A percentile compares a stretch with the other conserved stretches of the same genome.
phyloP scores from a whole-genome alignment of 2,113 vertebrate genomes.

The Shinisaurus crocodilurus region DNA sequence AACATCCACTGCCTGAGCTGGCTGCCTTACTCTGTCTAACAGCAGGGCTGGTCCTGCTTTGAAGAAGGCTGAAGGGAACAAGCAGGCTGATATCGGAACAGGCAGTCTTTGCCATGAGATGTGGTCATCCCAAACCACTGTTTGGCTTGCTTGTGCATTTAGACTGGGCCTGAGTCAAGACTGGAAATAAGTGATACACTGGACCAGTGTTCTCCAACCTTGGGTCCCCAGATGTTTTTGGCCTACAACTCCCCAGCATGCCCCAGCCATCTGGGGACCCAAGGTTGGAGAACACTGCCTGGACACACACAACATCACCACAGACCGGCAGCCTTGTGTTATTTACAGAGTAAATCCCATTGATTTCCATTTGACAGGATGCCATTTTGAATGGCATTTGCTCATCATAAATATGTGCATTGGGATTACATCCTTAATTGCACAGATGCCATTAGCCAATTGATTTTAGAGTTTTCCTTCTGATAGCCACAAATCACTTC shows the following conservation, averaged over 20 bases:
- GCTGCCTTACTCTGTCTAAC: not conserved
- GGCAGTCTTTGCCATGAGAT: not conserved
- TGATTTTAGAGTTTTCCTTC: not conserved
- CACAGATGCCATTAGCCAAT: not conserved
- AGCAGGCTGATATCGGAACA: no score
- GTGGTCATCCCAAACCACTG: not conserved
- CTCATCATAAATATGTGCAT: slow-evolving; percentile 2
- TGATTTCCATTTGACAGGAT: slow-evolving; percentile 22
- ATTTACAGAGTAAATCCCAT: slow-evolving; percentile 5
- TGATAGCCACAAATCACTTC: not conserved
- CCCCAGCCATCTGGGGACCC: no score
- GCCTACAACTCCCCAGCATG: no score
- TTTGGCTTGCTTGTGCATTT: not conserved
- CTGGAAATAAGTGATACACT: not conserved
- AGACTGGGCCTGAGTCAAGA: not conserved
- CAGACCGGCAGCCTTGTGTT: not conserved
- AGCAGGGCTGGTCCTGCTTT: not conserved
- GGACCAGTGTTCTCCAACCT: no score
- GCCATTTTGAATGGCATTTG: slow-evolving; percentile 30
- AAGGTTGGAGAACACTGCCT: no score
- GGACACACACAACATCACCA: no score
- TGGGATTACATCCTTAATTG: slow-evolving; percentile 22
- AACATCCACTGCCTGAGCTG: not conserved
- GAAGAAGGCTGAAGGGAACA: not conserved
- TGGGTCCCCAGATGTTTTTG: no score